These are phyloP conservation scores for Cordilura impudica DNA, from an alignment of 2,888 invertebrate genomes.

Conservation along the genomic window DNA sequence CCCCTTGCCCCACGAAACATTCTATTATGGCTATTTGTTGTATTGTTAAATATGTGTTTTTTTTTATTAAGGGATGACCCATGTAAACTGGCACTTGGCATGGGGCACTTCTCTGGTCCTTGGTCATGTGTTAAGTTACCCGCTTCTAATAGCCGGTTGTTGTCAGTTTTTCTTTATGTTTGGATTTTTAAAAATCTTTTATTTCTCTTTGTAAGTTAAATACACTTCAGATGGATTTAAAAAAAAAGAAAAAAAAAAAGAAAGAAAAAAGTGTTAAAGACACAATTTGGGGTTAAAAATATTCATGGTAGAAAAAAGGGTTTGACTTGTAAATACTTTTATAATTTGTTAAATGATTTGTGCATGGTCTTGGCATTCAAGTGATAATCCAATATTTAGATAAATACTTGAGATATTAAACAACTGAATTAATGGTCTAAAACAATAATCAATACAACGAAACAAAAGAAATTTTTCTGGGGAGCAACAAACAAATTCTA, in stretches of 20 bases:
- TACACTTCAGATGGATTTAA: conserved; percentile 62
- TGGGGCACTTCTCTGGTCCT: conserved; percentile 46
- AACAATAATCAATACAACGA: not conserved
- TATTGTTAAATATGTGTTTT: conserved; percentile 13
- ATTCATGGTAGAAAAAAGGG: conserved; percentile 55
- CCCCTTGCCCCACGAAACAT: not conserved
- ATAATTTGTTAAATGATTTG: conserved; percentile 20
- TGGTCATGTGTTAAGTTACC: conserved; percentile 16
- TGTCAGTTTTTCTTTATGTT: conserved; percentile 28
- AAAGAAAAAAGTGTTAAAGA: conserved; percentile 61
- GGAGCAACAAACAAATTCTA: too few relatives aligned
- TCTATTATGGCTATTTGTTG: not conserved
- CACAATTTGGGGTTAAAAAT: conserved; percentile 59
- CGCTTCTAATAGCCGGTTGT: not conserved
- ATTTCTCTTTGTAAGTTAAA: conserved; percentile 53
- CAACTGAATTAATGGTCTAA: conserved; percentile 21
- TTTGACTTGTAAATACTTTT: conserved; percentile 49
- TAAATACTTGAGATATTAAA: conserved; percentile 50
- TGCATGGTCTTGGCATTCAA: conserved; percentile 54
- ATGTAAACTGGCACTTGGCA: conserved; percentile 22
- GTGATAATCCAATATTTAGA: conserved; percentile 51
- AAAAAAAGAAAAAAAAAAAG: too few relatives aligned
- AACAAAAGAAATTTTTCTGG: too few relatives aligned
- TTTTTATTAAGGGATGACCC: conserved; percentile 52
- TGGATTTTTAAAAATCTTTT: conserved; percentile 8